Conservation (phyloP, 2,888 invertebrate genomes). For the Zygothrica quintamaculata region DNA sequence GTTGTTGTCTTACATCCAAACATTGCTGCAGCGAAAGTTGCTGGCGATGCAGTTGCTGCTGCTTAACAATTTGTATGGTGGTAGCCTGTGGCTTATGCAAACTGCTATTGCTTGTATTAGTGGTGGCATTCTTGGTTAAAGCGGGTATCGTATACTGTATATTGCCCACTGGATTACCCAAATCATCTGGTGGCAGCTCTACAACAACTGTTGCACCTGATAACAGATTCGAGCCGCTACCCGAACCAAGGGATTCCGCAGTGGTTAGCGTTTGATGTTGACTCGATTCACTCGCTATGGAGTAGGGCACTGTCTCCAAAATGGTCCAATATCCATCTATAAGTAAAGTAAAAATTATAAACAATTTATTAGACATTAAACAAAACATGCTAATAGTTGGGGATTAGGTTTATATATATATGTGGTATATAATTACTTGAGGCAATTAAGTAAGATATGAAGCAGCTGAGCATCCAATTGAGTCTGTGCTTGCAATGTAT, state of each 20-base stretch:
- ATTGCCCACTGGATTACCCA: conserved; percentile 80
- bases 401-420: no score
- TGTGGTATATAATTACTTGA: conserved; percentile 59
- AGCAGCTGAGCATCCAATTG: conserved; percentile 41
- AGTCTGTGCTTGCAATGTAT: conserved; percentile 31
- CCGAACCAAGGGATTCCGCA: conserved; percentile 45
- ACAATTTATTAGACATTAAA: conserved; percentile 11
- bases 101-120: conserved; percentile 57
- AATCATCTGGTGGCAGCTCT: conserved; percentile 82
- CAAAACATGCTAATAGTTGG: no score
- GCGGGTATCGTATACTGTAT: conserved; percentile 83
- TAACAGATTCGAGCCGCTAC: conserved; percentile 60
- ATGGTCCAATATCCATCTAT: conserved; percentile 84
- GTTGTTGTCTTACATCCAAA: conserved; percentile 34
- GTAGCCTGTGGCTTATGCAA: conserved; percentile 72
- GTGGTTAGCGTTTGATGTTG: conserved; percentile 50
- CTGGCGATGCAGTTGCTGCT: conserved; percentile 52
- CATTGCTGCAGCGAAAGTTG: conserved; percentile 50
- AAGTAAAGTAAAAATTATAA: conserved; percentile 34
- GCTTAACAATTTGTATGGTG: conserved; percentile 82
- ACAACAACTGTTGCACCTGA: conserved; percentile 83
- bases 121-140: conserved; percentile 62
- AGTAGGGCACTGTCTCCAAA: conserved; percentile 83
- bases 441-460: conserved; percentile 53
- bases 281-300: conserved; percentile 66